Base-by-base conservation (phyloP, 2,113 vertebrate genomes). In the Eubucco bourcierii region DNA sequence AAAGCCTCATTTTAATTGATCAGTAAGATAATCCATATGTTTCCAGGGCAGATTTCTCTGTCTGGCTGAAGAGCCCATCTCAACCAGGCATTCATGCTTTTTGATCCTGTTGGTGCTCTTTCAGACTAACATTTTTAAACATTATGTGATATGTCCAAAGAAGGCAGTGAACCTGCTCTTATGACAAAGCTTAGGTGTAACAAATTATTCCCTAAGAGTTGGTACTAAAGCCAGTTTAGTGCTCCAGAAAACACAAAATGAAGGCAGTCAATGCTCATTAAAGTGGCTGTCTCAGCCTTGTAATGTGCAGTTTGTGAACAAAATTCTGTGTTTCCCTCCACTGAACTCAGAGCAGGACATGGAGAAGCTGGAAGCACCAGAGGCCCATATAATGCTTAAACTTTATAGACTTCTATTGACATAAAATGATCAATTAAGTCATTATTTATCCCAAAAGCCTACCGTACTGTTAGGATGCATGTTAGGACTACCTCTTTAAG, bases 201-300 rank as follows among this genome's bases (percentile, higher is more conserved):
- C 8, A 78, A 78, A 83, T 91, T 77, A 80, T 77, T 55, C 25
- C 31, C 6, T 28, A 75, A 74, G 31, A 72, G 28, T 1, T 55
- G 28, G 25, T 64, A 77, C 53, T 85, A 71, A 84, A 83, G 33
- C 9, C 70, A 65, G 55, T 46, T 88, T 61, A 81, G 55, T 90
- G 50, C 23, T 70, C 39, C 46, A 88, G 67, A 89, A 91, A 85
- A 88, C 52, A 88, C 56, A 93, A 83, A 93, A 68, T 85, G 34
- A 87, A 85, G 79, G 31, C 55, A 74, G 61, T 73, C 84, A 46
- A 3, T 87, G 88, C 24, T 93, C 46, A 58, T 90, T 70, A 63
- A 90, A 87, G 60, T 79, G 59, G 33, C 75, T 95, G 59, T 73
- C 63, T 90, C 63, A 41, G 59, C 19, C 55, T 50, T 61, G 18